phyloP scores from a whole-genome alignment of 2,797 vertebrate genomes.

The Enteromius paludinosus region DNA sequence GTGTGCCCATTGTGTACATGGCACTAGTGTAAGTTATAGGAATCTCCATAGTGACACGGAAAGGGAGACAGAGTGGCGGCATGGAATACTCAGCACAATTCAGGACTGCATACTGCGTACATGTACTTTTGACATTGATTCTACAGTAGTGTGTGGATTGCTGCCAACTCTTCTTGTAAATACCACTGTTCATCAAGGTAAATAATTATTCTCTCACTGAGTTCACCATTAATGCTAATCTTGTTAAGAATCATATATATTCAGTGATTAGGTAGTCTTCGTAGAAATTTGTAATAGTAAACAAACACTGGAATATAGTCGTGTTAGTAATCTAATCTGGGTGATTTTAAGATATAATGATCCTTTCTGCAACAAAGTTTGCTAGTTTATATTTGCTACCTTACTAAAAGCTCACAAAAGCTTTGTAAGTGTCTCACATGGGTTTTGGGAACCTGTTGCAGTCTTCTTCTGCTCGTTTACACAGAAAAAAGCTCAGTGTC shows the following conservation, averaged over 20 bases:
- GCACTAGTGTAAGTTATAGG: slow-evolving; percentile 92
- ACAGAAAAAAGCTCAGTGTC: slow-evolving; percentile 12
- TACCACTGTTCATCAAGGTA: not conserved
- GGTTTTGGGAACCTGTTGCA: not conserved
- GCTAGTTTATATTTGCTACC: not conserved
- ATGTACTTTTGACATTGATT: slow-evolving; percentile 54
- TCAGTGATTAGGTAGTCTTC: not conserved
- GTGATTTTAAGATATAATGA: not conserved
- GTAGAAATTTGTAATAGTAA: not conserved
- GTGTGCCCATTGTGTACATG: slow-evolving; percentile 89
- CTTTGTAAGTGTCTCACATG: not conserved
- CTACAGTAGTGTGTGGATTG: slow-evolving; percentile 29
- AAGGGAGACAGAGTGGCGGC: slow-evolving; percentile 94
- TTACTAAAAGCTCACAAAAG: not conserved
- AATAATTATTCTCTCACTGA: not conserved
- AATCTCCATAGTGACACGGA: slow-evolving; percentile 94
- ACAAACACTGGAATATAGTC: not conserved
- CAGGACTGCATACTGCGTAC: slow-evolving; percentile 58
- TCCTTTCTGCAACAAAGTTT: not conserved
- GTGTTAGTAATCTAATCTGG: not conserved
- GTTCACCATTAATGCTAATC: not conserved
- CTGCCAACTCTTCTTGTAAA: slow-evolving; percentile 23
- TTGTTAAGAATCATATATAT: not conserved
- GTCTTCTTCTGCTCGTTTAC: not conserved
- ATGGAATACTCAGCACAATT: slow-evolving; percentile 60